Evolutionary conservation across 2,888 invertebrate genomes (phyloP).

Genomic region (Lepidochitona cinerea): DNA sequence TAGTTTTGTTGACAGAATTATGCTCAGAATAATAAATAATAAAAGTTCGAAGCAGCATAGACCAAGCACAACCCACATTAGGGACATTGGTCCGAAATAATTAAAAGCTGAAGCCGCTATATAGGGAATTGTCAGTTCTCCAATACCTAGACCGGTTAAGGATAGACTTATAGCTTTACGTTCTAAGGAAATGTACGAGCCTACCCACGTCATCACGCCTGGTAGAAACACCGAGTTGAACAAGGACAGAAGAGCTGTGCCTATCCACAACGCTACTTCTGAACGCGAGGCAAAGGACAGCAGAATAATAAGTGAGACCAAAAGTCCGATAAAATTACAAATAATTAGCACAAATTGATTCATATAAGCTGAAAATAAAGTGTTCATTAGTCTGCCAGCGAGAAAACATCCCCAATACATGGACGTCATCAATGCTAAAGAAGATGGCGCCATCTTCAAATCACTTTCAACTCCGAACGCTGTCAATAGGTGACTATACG

Average conservation of each 20-base stretch:
- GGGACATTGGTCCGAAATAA: background rate
- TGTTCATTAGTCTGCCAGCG: background rate
- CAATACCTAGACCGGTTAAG: background rate
- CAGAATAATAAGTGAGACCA: background rate
- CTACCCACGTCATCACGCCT: constrained; percentile 1
- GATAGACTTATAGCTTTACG: background rate
- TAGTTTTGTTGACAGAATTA: background rate
- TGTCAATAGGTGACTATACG: background rate
- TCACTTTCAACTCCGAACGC: background rate
- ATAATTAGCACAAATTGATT: background rate
- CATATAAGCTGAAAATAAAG: background rate
- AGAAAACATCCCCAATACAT: constrained; percentile 3
- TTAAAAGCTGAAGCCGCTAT: background rate
- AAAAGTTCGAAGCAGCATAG: background rate
- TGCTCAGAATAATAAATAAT: background rate
- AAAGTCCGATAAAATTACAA: background rate
- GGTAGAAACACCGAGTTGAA: constrained; percentile 2
- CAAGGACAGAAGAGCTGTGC: background rate
- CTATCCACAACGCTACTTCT: background rate
- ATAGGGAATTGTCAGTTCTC: background rate
- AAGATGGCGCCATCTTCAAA: background rate
- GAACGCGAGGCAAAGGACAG: background rate
- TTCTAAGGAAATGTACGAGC: background rate
- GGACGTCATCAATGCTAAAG: constrained; percentile 3
- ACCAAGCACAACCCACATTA: background rate